Conservation (phyloP, 2,113 vertebrate genomes). For the Cyrtonyx montezumae region DNA sequence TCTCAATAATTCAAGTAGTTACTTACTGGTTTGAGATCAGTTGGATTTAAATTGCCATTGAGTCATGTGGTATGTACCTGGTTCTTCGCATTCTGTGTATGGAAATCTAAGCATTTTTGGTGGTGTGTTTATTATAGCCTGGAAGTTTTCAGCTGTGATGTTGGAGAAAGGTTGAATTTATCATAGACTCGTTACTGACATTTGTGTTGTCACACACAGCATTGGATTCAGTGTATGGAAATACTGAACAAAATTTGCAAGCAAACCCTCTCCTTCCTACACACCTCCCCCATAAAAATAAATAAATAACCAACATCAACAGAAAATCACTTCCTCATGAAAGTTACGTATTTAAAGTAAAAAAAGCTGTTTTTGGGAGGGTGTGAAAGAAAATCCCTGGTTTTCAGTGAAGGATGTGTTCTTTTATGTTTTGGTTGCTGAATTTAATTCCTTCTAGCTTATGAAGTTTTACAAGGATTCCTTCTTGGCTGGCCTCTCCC, state of each 20-base stretch:
- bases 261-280: not conserved
- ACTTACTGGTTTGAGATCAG: not conserved
- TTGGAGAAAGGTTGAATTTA: conserved; percentile 30
- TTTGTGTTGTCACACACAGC: conserved; percentile 20
- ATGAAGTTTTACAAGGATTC: not conserved
- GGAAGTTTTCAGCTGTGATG: not conserved
- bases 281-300: not conserved
- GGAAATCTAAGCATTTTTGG: conserved; percentile 3
- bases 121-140: conserved; percentile 40
- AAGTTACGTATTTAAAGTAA: not conserved
- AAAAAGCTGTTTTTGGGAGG: not conserved
- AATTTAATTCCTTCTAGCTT: not conserved
- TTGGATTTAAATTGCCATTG: not conserved
- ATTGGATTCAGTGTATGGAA: conserved; percentile 28
- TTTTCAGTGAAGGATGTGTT: not conserved
- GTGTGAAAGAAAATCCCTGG: not conserved
- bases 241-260: conserved; percentile 36
- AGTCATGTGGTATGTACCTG: not conserved
- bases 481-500: not conserved
- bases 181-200: not conserved
- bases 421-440: not conserved
- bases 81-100: not conserved
- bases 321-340: not conserved
- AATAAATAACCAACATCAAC: not conserved
- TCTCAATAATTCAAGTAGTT: not conserved